Percentiles rank a stretch among this genome's conserved stretches.
These are phyloP conservation scores for Nebria brevicollis DNA, from an alignment of 2,888 invertebrate genomes.

Conservation along the genomic window DNA sequence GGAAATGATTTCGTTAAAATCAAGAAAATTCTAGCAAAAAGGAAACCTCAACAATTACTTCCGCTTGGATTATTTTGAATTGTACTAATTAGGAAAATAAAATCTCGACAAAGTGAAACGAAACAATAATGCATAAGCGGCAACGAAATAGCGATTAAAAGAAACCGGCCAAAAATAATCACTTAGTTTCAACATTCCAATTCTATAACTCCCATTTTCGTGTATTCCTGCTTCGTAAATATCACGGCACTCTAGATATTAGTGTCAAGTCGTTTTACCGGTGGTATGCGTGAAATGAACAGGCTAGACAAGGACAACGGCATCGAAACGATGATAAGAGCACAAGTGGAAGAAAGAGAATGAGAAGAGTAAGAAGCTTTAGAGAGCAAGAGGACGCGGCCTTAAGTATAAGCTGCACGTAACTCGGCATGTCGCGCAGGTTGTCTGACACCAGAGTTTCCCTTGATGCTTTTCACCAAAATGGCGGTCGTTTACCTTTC, in stretches of 20 bases:
- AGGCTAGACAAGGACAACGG: background rate
- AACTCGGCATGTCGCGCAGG: slow-evolving; percentile 13
- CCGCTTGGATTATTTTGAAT: too few species aligned
- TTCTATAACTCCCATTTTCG: background rate
- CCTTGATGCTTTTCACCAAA: slow-evolving; percentile 5
- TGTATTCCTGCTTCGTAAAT: background rate
- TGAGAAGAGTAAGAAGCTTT: slow-evolving; percentile 1
- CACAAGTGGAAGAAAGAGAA: background rate
- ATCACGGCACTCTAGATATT: slow-evolving; percentile 26
- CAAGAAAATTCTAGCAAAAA: too few species aligned
- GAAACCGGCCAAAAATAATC: slow-evolving; percentile 19
- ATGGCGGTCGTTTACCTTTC: too few species aligned
- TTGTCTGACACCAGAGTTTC: slow-evolving; percentile 12
- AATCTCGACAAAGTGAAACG: background rate
- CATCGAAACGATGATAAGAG: background rate
- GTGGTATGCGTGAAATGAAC: background rate
- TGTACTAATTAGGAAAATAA: too few species aligned
- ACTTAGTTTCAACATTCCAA: slow-evolving; percentile 6
- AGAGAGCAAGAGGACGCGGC: background rate
- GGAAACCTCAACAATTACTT: too few species aligned
- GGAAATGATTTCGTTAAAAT: too few species aligned
- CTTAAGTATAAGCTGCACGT: slow-evolving; percentile 19
- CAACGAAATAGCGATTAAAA: slow-evolving; percentile 10
- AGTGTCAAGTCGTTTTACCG: slow-evolving; percentile 22
- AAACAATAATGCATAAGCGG: background rate